phyloP scores from a whole-genome alignment of 1,140 invertebrate species.

The Drosophila tropicalis region DNA sequence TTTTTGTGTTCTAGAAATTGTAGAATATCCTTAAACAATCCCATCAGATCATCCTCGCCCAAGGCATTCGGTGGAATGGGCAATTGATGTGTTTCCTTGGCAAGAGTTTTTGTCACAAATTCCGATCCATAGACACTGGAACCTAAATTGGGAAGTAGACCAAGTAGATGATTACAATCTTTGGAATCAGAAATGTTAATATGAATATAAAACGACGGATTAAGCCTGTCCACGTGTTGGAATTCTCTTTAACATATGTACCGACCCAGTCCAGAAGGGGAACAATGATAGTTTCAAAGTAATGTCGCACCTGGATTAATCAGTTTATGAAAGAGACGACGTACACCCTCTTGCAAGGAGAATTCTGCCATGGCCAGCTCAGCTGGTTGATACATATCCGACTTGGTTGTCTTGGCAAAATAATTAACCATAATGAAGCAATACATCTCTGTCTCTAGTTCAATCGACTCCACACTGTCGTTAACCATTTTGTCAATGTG shows the following conservation, averaged over 20 bases:
- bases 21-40: constrained; percentile 19
- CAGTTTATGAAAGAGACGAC: constrained; percentile 24
- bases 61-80: constrained; percentile 39
- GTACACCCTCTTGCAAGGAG: constrained; percentile 27
- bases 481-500: constrained; percentile 14
- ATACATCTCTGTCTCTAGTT: constrained; percentile 11
- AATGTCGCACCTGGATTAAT: constrained; percentile 36
- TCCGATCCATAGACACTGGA: constrained; percentile 16
- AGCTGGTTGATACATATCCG: constrained; percentile 24
- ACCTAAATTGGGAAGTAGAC: constrained; percentile 14
- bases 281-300: too few relatives aligned
- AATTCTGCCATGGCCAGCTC: constrained; percentile 27
- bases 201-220: too few relatives aligned
- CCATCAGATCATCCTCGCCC: constrained; percentile 27
- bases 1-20: constrained; percentile 16
- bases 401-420: constrained; percentile 18
- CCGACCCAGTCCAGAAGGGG: too few relatives aligned
- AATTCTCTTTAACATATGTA: too few relatives aligned
- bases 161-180: neutral
- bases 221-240: too few relatives aligned
- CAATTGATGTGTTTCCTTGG: constrained; percentile 25
- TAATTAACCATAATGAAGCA: constrained; percentile 45
- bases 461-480: neutral
- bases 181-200: too few relatives aligned
- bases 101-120: constrained; percentile 14